Percentiles rank a stretch among this genome's conserved stretches.
Evolutionary conservation across 1,140 invertebrate species (phyloP).

Genomic region (Heterodera carotae): DNA sequence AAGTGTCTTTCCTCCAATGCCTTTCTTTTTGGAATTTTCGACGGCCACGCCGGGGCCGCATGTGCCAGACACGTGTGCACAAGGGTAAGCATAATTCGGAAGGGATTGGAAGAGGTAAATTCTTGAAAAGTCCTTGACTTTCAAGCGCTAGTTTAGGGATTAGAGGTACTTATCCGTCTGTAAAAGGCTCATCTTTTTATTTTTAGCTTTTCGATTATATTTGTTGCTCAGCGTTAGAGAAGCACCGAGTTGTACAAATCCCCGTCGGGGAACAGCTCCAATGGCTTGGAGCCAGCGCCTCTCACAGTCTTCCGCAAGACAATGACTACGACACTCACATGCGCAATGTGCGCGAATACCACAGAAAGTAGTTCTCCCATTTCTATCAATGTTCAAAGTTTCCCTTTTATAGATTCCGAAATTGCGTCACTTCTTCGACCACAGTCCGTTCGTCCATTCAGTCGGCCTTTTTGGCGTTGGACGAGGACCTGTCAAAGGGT

Average conservation of each 20-base stretch:
- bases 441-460: constrained; percentile 58
- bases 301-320: constrained; percentile 46
- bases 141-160: no score
- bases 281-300: constrained; percentile 62
- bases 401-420: constrained; percentile 41
- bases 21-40: constrained; percentile 61
- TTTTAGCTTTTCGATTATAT: constrained; percentile 22
- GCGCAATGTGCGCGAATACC: constrained; percentile 51
- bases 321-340: constrained; percentile 45
- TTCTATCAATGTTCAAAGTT: constrained; percentile 13
- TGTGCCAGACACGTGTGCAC: constrained; percentile 60
- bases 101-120: neutral
- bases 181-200: neutral
- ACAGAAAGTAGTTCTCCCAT: constrained; percentile 40
- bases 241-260: constrained; percentile 47
- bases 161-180: no score
- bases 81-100: constrained; percentile 31
- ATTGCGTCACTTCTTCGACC: constrained; percentile 21
- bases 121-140: no score
- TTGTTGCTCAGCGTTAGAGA: constrained; percentile 47
- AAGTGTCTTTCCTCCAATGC: constrained; percentile 63
- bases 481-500: constrained; percentile 55
- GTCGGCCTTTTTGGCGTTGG: constrained; percentile 57
- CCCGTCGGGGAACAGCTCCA: constrained; percentile 55
- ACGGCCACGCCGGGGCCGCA: constrained; percentile 60